Evolutionary conservation across 2,797 vertebrate genomes (phyloP).

Genomic region (Protonibea diacanthus): DNA sequence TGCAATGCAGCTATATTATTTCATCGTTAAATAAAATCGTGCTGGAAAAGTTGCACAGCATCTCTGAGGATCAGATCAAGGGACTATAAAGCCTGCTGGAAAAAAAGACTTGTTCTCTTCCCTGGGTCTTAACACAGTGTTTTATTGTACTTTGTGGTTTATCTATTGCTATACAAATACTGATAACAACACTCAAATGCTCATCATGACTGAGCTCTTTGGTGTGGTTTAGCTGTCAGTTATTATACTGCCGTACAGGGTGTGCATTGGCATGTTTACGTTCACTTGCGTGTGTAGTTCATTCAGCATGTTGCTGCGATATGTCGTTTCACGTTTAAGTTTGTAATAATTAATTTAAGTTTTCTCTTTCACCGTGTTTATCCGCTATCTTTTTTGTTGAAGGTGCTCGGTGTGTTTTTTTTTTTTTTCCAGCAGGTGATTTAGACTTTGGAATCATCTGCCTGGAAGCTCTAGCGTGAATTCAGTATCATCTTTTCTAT

Average conservation of each 20-base stretch:
- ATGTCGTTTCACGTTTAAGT: constrained; percentile 43
- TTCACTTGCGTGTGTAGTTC: constrained; percentile 17
- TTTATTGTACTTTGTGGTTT: constrained; percentile 29
- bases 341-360: too few relatives aligned
- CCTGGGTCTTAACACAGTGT: constrained; percentile 25
- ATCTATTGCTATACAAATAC: constrained; percentile 20
- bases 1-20: constrained; percentile 55
- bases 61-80: constrained; percentile 46
- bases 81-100: constrained; percentile 17
- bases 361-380: constrained; percentile 36
- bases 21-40: constrained; percentile 50
- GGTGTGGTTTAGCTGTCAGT: constrained; percentile 8
- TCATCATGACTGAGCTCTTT: constrained; percentile 4
- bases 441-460: constrained; percentile 32
- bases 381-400: constrained; percentile 8
- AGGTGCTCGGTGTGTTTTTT: constrained; percentile 9
- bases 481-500: constrained; percentile 39
- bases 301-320: constrained; percentile 24
- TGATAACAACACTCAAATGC: constrained; percentile 27
- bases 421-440: constrained; percentile 26
- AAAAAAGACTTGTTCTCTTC: constrained; percentile 15
- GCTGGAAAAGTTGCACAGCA: constrained; percentile 36
- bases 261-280: constrained; percentile 11
- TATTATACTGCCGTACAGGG: neutral
- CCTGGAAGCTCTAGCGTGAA: constrained; percentile 46